phyloP scores from a whole-genome alignment of 2,888 invertebrate species.

The Caenorhabditis sinica region DNA sequence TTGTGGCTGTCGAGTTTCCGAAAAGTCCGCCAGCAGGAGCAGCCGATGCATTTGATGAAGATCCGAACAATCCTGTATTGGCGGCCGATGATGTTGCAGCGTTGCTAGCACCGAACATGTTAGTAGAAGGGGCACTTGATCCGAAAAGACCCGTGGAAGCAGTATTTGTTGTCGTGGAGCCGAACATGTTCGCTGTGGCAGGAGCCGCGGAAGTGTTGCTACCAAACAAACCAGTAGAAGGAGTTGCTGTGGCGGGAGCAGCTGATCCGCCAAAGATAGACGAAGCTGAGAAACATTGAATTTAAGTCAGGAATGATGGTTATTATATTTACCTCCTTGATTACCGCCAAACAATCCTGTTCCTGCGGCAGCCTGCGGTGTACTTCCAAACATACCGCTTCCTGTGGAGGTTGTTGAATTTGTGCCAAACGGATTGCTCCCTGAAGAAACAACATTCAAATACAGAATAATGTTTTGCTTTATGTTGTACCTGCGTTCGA shows the following conservation, averaged over 20 bases:
- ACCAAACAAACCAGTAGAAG: background rate
- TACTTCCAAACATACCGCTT: conserved; percentile 2
- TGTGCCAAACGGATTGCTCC: conserved; percentile 32
- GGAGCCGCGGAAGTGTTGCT: background rate
- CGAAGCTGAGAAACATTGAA: background rate
- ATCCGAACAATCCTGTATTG: background rate
- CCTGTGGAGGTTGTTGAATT: conserved; percentile 16
- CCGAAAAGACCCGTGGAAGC: conserved; percentile 50
- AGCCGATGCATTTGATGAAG: too few relatives aligned
- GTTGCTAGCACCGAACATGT: background rate
- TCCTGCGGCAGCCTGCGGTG: background rate
- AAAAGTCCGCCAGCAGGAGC: background rate
- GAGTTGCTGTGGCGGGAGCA: conserved; percentile 1
- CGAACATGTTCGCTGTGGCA: background rate
- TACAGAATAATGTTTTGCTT: background rate
- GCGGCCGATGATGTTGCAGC: background rate
- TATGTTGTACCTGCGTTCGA: conserved; percentile 25
- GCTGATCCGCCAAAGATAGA: conserved; percentile 18
- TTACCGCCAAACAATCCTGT: conserved; percentile 25
- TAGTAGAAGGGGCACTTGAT: conserved; percentile 4
- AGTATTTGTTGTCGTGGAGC: conserved; percentile 1
- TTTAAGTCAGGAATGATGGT: background rate
- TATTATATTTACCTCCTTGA: background rate
- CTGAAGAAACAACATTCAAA: background rate
- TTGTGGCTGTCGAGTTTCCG: background rate